Base-by-base conservation (phyloP, 2,888 invertebrate species). In the Spilosoma lubricipeda region DNA sequence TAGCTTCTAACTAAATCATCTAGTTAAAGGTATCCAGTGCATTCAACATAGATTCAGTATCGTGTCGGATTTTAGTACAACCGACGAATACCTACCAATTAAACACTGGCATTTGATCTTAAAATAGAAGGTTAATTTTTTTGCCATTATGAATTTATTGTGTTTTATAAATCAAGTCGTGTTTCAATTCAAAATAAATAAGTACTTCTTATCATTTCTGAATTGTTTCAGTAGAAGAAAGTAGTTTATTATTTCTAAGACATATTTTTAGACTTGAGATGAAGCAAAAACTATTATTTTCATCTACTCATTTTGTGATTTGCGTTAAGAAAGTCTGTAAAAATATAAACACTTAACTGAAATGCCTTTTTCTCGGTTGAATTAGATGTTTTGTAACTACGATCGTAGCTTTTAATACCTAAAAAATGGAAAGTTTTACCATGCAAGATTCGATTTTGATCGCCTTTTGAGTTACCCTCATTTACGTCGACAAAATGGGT, bases 31-130 rank as follows among this genome's bases (percentile, higher is more conserved):
- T 69, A 82, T 80, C 48, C 72, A 39, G 52, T 77, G 68, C 69
- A 74, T 71, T 74, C 70, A 48, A 69, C 65, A 71, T 72, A 77
- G 48, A 77, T 77, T 74, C 68, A 70, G 75, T 77, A 77, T 75
- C 73, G 81, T 77, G 65, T 76, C 71, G 70, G 74, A 74, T 77
- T 77, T 79, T 75, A 77, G 82, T 81, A 77, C 67, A 45, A 64
- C 15, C 74, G 70, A 63, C 74, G 72, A 76, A 77, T 74, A 33
- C 56, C 72, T 27, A 30, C 39, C 23, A 75, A 63, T 73, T 75
- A 80, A 74, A 74, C 75, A 72, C 42, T 64, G 68, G 65, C 36
- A 73, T 75, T 59, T 75, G 67, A 74, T 72, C 70, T 72, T 59
- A 66, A 66, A 39, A 65, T 59, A 70, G 33, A 36, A 1, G 20